Base-by-base conservation (phyloP, 2,797 vertebrate genomes). In the Halcyon leucocephala region DNA sequence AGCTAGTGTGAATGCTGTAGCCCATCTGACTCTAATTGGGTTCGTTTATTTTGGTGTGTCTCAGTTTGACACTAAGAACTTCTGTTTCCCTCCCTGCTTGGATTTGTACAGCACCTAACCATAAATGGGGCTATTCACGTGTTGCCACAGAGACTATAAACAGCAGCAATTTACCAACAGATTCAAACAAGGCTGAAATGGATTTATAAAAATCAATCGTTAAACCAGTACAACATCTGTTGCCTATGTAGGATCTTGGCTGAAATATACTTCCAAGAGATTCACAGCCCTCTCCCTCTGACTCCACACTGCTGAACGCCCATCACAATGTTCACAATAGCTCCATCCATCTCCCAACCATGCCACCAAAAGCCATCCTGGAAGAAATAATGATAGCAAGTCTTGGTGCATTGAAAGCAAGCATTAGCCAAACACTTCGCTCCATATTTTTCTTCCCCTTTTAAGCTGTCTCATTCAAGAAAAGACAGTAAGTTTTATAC, bases 301-400 rank as follows among this genome's bases (percentile, higher is more conserved):
- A 35, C 52, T 71, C 79, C 61, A 21, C 28, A 2, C 70, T 26
- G 80, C 93, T 66, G 21, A 55, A 21, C 87, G 83, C 72, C 82
- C 84, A 84, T 48, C 94, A 74, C 16, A 4, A 18, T 20, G 76
- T 2, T 91, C 67, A 4, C 91, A 87, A 19, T 61, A 74, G 89
- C 92, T 73, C 90, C 86, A 94, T 95, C 93, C 92, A 77, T 95
- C 94, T 94, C 94, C 73, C 77, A 79, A 24, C 73, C 80, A 61
- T 7, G 82, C 72, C 94, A 91, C 85, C 93, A 86, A 77, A 39
- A 93, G 72, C 92, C 64, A 76, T 79, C 55, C 82, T 28, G 52
- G 48, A n/a, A 86, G 81, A 18, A 93, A 46, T 92, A 44, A 87
- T 4, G 60, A 83, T 7, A 64, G 86, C 18, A 6, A 41, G 52